Evolutionary conservation across 37 sponge, comb jelly and placozoan species (phyloP).

Genomic region (Hormiphora californensis): DNA sequence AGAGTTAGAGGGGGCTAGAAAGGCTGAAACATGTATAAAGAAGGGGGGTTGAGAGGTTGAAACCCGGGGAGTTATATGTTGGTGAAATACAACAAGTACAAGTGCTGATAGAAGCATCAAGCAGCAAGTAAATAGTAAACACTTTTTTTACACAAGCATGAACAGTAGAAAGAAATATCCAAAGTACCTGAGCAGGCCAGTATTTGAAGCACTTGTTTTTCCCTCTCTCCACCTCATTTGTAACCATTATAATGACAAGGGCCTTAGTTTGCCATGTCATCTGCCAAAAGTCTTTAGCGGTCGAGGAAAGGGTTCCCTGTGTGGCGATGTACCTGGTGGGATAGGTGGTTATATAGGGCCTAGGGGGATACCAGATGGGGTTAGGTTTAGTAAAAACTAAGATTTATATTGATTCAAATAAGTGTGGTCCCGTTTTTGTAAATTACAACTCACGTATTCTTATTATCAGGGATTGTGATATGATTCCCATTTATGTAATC

Average conservation of each 20-base stretch:
- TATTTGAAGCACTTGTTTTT: slow-evolving; percentile 52
- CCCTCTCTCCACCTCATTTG: slow-evolving; percentile 57
- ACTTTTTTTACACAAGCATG: too few species aligned
- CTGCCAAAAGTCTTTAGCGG: slow-evolving; percentile 92
- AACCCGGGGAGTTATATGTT: too few species aligned
- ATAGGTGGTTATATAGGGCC: too few species aligned
- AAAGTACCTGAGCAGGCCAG: not conserved
- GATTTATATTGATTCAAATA: too few species aligned
- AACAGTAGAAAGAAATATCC: too few species aligned
- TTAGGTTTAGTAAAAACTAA: too few species aligned
- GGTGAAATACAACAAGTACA: too few species aligned
- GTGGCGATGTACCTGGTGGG: slow-evolving; percentile 60
- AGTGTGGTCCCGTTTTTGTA: too few species aligned
- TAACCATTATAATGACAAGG: slow-evolving; percentile 74
- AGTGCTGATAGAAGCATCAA: not conserved
- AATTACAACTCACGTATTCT: not conserved
- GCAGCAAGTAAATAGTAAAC: not conserved
- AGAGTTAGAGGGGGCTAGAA: too few species aligned
- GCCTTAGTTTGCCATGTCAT: slow-evolving; percentile 85
- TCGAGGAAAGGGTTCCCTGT: slow-evolving; percentile 80
- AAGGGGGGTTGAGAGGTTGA: too few species aligned
- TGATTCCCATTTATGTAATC: slow-evolving; percentile 93
- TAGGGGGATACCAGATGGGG: too few species aligned
- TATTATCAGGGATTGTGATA: slow-evolving; percentile 60
- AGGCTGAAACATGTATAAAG: too few species aligned